Evolutionary conservation across 2,113 vertebrate species (phyloP), one percentile per base, ranked within the genome.

Genomic region (Chelonoidis abingdonii): DNA sequence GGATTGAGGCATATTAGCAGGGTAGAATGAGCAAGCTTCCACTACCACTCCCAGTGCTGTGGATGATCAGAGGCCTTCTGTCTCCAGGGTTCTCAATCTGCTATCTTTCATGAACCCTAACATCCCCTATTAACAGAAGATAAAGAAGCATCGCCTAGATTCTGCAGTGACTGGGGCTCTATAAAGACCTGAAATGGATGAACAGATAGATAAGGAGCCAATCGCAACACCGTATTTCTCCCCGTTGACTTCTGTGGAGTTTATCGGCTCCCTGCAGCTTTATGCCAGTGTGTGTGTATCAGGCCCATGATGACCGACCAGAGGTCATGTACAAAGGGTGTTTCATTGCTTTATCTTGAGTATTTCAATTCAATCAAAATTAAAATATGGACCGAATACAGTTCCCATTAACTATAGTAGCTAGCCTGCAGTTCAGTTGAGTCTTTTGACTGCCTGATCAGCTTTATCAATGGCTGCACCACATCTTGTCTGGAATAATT

Each of bases 231-330:
- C 35, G 21, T 75, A 57, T 53, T 35, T 8, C 50, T 84, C 41
- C 1, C 25, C 62, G 84, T 83, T 83, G 86, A 84, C 0, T 0
- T 10, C 41, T 31, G n/a, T 72, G 84, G 22, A 86, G 14, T 0
- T 62, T 31, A 62, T 27, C 2, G 2, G 27, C 12, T 62, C 29
- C 57, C 27, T 62, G 57, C 12, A 29, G 57, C 27, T 29, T 31
- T 3, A 62, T 62, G 5, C 57, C 57, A 62, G 27, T 62, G 57
- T 62, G 24, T 25, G 75, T 80, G 80, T 90, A 65, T 41, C 88
- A 31, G 91, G 75, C 54, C 69, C 24, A 88, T 91, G 50, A n/a
- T 92, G 53, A 41, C 65, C 93, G 54, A 59, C 50, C 94, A 14
- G 10, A 56, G 54, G 88, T 88, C 86, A 94, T 79, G 86, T 88